Percentiles rank a stretch among this genome's conserved stretches.
Conservation (phyloP, 2,797 vertebrate species). For the Dallia pectoralis region DNA sequence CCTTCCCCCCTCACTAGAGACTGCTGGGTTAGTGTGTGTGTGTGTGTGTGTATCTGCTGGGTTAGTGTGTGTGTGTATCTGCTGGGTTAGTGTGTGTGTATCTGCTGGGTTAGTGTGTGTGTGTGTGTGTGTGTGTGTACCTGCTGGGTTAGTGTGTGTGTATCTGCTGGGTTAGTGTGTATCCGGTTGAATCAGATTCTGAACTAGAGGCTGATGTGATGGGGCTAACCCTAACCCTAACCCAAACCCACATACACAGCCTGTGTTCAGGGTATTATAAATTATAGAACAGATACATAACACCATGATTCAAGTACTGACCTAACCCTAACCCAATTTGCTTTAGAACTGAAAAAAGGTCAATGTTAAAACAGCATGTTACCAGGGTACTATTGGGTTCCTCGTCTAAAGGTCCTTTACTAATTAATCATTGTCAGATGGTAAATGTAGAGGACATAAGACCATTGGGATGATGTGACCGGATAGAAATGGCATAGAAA, state of each 20-base stretch:
- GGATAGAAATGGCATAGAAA: neutral
- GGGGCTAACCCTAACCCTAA: no score
- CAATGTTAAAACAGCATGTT: neutral
- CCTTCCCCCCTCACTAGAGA: neutral
- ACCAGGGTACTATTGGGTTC: neutral
- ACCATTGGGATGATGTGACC: neutral
- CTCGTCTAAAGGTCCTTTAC: no score
- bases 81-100: no score
- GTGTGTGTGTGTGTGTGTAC: neutral
- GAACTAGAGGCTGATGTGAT: no score
- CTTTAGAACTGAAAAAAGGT: neutral
- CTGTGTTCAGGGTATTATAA: neutral
- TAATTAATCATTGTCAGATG: neutral
- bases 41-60: neutral
- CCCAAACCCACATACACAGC: no score
- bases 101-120: no score
- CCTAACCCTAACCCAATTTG: no score
- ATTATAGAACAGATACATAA: conserved; percentile 24
- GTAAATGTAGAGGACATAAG: neutral
- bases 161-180: no score
- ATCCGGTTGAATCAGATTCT: no score
- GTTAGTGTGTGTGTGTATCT: no score
- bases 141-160: no score
- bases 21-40: conserved; percentile 23
- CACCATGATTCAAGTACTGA: neutral